Evolutionary conservation across 2,113 vertebrate species (phyloP).

Genomic region (Cochlearius cochlearius): DNA sequence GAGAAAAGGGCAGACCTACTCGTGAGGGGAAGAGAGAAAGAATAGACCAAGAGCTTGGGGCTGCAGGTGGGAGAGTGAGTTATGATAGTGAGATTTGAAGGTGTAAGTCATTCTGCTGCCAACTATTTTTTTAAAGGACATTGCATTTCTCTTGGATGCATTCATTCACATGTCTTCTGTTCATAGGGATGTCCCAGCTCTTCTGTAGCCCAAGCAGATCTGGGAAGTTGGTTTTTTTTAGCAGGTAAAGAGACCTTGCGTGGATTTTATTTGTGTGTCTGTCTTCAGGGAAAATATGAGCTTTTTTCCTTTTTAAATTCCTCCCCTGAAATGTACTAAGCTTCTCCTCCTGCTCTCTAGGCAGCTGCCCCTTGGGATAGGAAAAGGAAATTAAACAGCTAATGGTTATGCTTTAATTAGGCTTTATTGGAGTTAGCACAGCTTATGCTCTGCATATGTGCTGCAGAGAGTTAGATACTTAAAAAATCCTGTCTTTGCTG

Average conservation of each 20-base stretch:
- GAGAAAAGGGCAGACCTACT: background rate
- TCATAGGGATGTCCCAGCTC: background rate
- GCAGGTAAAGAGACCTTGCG: background rate
- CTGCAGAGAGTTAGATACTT: constrained; percentile 4
- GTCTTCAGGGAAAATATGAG: background rate
- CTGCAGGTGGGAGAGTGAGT: background rate
- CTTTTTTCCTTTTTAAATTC: background rate
- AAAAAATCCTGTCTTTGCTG: constrained; percentile 67
- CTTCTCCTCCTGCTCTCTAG: constrained; percentile 28
- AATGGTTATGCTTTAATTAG: constrained; percentile 73
- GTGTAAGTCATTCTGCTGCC: background rate
- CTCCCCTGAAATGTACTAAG: background rate
- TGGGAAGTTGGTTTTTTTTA: background rate
- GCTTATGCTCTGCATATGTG: constrained; percentile 50
- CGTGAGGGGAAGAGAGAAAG: background rate
- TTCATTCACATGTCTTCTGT: background rate
- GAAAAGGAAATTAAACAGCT: constrained; percentile 56
- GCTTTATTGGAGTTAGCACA: constrained; percentile 81
- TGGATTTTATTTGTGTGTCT: background rate
- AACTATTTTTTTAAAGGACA: background rate
- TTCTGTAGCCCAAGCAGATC: background rate
- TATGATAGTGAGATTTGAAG: background rate
- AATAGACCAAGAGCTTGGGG: background rate
- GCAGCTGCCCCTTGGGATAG: constrained; percentile 42
- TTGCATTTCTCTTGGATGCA: background rate